Base-by-base conservation (phyloP, 1,140 invertebrate genomes). In the Leptinotarsa texana region DNA sequence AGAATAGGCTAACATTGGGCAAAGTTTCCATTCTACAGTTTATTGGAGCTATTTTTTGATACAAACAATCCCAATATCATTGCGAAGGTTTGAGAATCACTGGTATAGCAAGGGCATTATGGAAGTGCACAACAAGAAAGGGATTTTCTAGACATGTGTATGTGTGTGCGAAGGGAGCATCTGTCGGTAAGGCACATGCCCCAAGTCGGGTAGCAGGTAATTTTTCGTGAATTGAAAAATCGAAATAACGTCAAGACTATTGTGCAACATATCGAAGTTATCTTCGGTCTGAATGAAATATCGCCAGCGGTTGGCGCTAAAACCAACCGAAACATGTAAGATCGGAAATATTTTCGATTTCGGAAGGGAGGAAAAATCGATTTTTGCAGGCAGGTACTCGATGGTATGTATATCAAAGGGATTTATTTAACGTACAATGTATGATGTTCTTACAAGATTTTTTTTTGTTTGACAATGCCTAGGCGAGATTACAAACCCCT, bases 161-260 rank as follows among this genome's bases (percentile, higher is more conserved):
- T 68, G 66, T 68, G 51, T 68, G 66, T 68, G 51, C n/a, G 51
- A 57, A 68, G 33, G 13, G 17, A 5, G 66, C 66, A 68, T 68
- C 66, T 68, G 66, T 47, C 66, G 66, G 66, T 68, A 68, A 68
- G 66, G 66, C 66, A 68, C 66, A 68, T 42, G 66, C 66, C 66
- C 66, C 33, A 27, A 47, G 33, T 18, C n/a, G 66, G 66, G 66
- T 68, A 68, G 66, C 66, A 68, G 66, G 66, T 68, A 68, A 68
- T 68, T 68, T 68, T 68, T 42, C 66, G 42, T 42, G 33, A 68
- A 57, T 57, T 47, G n/a, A 42, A 68, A 42, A 68, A 68, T 68
- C 42, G 66, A 68, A 68, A 68, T 68, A 33, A 68, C 24, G 63
- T 65, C 18, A 57, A 57, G n/a, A 57, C 51, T 57, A 57, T 57